Evolutionary conservation across 2,888 invertebrate species (phyloP).

Genomic region (Oxyscelio sp.): DNA sequence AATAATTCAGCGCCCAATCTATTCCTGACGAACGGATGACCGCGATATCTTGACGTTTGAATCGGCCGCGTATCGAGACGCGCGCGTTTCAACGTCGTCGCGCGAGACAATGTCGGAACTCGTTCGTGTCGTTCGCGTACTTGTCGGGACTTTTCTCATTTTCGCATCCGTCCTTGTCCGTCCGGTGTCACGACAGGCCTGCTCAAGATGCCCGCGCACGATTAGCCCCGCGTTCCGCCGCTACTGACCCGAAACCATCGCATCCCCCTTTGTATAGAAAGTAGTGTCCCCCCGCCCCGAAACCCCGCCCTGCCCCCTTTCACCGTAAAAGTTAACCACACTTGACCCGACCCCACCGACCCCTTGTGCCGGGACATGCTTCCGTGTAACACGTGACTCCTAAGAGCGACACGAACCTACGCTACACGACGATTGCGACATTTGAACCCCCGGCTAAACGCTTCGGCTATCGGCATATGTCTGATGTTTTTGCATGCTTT

Average conservation of each 20-base stretch:
- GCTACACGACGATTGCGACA: constrained; percentile 54
- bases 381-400: constrained; percentile 74
- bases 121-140: constrained; percentile 54
- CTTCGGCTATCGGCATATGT: constrained; percentile 21
- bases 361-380: constrained; percentile 57
- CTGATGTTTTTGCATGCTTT: background rate
- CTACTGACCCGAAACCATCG: constrained; percentile 80
- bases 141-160: constrained; percentile 63
- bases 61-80: constrained; percentile 77
- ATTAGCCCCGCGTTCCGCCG: constrained; percentile 83
- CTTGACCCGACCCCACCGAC: constrained; percentile 65
- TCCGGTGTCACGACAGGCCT: constrained; percentile 58
- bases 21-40: constrained; percentile 79
- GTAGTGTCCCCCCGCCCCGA: constrained; percentile 82
- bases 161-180: constrained; percentile 62
- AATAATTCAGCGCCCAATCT: constrained; percentile 85
- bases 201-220: constrained; percentile 82
- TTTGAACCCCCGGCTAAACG: constrained; percentile 54
- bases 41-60: constrained; percentile 84
- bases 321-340: constrained; percentile 59
- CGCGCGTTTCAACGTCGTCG: constrained; percentile 82
- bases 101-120: constrained; percentile 81
- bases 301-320: constrained; percentile 69
- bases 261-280: constrained; percentile 79
- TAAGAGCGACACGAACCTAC: constrained; percentile 38